These are phyloP conservation scores for Gallinago stenura DNA, from an alignment of 2,797 vertebrate genomes.

Conservation along the genomic window DNA sequence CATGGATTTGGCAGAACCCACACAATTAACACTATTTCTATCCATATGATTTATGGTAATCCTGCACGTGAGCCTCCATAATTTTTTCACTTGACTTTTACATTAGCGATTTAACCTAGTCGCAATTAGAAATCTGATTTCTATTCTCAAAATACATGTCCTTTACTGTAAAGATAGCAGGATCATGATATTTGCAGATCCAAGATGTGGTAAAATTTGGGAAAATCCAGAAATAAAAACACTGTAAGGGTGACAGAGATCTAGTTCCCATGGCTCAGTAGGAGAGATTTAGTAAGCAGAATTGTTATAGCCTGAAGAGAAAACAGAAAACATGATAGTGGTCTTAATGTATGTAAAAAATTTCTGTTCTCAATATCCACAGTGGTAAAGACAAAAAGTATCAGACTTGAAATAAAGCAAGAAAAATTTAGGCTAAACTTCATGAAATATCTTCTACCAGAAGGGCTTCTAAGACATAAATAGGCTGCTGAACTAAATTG, in stretches of 20 bases:
- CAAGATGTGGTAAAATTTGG: neutral
- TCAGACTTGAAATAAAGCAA: neutral
- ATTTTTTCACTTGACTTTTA: neutral
- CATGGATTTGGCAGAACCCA: neutral
- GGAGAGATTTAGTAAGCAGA: neutral
- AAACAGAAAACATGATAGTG: neutral
- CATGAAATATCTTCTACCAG: neutral
- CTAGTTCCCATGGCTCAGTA: neutral
- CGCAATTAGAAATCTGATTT: neutral
- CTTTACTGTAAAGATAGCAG: neutral
- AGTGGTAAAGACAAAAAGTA: neutral
- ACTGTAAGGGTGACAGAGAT: fast-evolving
- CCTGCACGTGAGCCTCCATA: neutral
- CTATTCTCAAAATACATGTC: neutral
- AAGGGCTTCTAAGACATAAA: neutral
- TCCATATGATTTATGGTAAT: neutral
- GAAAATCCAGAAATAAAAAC: neutral
- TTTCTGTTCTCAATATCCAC: neutral
- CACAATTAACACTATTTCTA: neutral
- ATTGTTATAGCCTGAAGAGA: neutral
- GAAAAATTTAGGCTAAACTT: neutral
- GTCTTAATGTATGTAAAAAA: neutral
- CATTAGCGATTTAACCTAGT: neutral
- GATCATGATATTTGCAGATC: constrained; percentile 4
- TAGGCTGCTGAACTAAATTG: neutral